phyloP scores from a whole-genome alignment of 2,797 vertebrate genomes.

The Furcifer pardalis region DNA sequence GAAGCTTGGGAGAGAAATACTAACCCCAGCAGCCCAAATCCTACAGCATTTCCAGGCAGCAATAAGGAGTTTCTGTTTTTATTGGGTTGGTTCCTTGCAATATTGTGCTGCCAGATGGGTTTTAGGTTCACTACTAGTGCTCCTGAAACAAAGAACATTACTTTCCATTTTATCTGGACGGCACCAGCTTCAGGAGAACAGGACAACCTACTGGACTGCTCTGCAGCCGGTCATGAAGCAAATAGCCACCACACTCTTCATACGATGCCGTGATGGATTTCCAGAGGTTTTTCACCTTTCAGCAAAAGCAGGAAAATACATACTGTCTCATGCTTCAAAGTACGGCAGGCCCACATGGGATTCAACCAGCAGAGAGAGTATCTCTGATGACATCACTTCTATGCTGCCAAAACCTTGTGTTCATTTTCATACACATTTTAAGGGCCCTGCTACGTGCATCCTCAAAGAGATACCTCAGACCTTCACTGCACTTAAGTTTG shows the following conservation, averaged over 20 bases:
- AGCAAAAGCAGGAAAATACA: background rate
- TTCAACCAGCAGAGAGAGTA: background rate
- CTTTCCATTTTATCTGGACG: background rate
- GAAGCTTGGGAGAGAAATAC: constrained; percentile 7
- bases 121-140: background rate
- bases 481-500: constrained; percentile 4
- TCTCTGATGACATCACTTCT: constrained; percentile 16
- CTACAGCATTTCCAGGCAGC: background rate
- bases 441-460: background rate
- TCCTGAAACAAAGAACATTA: background rate
- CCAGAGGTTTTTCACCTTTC: background rate
- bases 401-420: background rate
- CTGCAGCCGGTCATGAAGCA: constrained; percentile 4
- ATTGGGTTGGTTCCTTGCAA: background rate
- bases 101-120: background rate
- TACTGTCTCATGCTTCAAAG: background rate
- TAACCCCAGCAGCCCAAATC: background rate
- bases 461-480: background rate
- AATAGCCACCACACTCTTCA: constrained; percentile 15
- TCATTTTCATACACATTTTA: constrained; percentile 28
- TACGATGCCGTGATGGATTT: constrained; percentile 23
- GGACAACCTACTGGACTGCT: background rate
- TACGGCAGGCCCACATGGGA: background rate
- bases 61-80: background rate
- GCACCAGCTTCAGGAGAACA: background rate